Percentiles rank a stretch among this genome's conserved stretches.
These are phyloP conservation scores for Melipona bicolor DNA, from an alignment of 2,888 invertebrate species.

Conservation along the genomic window DNA sequence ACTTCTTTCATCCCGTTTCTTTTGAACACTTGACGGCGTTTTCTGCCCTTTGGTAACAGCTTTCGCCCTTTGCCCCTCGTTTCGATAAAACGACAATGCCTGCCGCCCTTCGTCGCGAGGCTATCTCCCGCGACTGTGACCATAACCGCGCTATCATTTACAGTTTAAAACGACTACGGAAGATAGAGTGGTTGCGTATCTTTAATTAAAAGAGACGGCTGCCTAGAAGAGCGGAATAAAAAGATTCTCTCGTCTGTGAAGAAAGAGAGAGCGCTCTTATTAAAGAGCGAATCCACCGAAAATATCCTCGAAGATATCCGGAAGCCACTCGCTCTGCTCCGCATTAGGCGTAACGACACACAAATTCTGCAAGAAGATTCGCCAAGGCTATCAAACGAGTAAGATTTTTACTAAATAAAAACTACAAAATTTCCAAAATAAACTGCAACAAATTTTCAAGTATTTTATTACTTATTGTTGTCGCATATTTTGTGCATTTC, in stretches of 20 bases:
- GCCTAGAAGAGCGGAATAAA: constrained; percentile 55
- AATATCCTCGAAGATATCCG: background rate
- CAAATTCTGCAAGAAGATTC: too few relatives aligned
- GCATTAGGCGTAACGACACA: too few relatives aligned
- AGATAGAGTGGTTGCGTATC: constrained; percentile 80
- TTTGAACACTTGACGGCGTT: background rate
- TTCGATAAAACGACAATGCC: constrained; percentile 58
- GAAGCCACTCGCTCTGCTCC: background rate
- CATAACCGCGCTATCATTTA: constrained; percentile 84
- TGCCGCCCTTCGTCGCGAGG: constrained; percentile 20
- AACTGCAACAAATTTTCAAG: too few relatives aligned
- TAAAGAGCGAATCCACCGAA: constrained; percentile 57
- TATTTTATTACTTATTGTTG: too few relatives aligned
- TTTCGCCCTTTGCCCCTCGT: constrained; percentile 30
- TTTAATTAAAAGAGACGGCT: constrained; percentile 80
- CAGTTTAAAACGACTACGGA: constrained; percentile 68
- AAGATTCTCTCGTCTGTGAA: constrained; percentile 34
- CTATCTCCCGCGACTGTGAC: constrained; percentile 67
- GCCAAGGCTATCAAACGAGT: too few relatives aligned
- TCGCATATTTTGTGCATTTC: too few relatives aligned
- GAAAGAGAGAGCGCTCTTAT: constrained; percentile 61
- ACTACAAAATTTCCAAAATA: too few relatives aligned
- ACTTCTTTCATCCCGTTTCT: background rate
- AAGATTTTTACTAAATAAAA: too few relatives aligned
- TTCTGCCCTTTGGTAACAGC: constrained; percentile 25